Evolutionary conservation across 2,888 invertebrate species (phyloP).

Genomic region (Eretmocerus hayati): DNA sequence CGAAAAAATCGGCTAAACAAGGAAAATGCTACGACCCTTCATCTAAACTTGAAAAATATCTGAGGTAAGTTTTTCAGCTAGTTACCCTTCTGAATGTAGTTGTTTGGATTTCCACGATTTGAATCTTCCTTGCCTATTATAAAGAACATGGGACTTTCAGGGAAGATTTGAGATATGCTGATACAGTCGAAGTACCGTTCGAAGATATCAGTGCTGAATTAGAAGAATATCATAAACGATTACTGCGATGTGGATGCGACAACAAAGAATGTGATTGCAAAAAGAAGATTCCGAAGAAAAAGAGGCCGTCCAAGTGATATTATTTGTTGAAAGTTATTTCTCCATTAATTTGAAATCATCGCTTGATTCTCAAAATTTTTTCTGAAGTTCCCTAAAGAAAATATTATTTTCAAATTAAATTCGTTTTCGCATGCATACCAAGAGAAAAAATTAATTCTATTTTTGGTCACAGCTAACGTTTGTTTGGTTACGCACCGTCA

Average conservation of each 20-base stretch:
- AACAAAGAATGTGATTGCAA: slow-evolving; percentile 5
- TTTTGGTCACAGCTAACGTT: too few relatives aligned
- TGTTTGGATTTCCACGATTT: too few relatives aligned
- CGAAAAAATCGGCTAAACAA: background rate
- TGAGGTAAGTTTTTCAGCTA: slow-evolving; percentile 10
- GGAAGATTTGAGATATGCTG: slow-evolving; percentile 21
- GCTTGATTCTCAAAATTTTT: too few relatives aligned
- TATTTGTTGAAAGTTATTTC: background rate
- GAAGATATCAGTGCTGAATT: slow-evolving; percentile 29
- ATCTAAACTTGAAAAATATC: slow-evolving; percentile 11
- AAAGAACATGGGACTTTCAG: too few relatives aligned
- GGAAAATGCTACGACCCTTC: background rate
- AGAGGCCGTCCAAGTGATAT: background rate
- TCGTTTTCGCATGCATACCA: too few relatives aligned
- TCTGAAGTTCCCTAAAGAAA: too few relatives aligned
- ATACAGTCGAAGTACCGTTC: slow-evolving; percentile 23
- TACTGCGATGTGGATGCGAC: slow-evolving; percentile 3
- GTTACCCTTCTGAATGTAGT: too few relatives aligned
- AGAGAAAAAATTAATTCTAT: too few relatives aligned
- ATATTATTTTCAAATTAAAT: too few relatives aligned
- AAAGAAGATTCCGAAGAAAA: background rate
- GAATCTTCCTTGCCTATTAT: too few relatives aligned
- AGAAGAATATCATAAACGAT: slow-evolving; percentile 26
- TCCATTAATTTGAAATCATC: background rate
- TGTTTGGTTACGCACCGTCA: too few relatives aligned